A percentile compares a stretch with the other conserved stretches of the same genome.
Evolutionary conservation across 2,113 vertebrate species (phyloP).

Genomic region (Melanostigma gelatinosum): DNA sequence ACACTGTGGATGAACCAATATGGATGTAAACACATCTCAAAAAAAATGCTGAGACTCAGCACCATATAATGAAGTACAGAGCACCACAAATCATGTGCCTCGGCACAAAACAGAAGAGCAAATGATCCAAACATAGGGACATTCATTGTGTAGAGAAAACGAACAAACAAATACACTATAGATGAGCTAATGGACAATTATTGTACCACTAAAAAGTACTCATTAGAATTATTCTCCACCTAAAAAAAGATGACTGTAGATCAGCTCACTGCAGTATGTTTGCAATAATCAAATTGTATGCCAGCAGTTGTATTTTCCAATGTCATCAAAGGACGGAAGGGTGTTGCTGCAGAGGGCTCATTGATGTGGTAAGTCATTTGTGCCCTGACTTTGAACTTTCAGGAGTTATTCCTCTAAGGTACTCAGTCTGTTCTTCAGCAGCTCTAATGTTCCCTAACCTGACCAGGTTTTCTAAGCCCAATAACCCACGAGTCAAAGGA

Average conservation of each 20-base stretch:
- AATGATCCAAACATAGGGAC: not conserved
- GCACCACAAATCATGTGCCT: not conserved
- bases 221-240: not conserved
- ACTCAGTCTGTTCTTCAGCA: not conserved
- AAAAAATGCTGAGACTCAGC: not conserved
- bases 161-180: not conserved
- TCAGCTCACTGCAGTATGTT: not conserved
- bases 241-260: not conserved
- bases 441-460: not conserved
- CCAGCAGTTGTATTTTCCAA: slow-evolving; percentile 40
- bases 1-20: too few relatives aligned
- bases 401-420: not conserved
- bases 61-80: not conserved
- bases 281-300: not conserved
- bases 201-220: not conserved
- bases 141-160: not conserved
- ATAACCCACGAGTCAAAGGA: not conserved
- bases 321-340: slow-evolving; percentile 57
- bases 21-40: too few relatives aligned
- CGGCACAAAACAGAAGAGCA: not conserved
- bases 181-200: not conserved
- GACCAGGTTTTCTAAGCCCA: not conserved
- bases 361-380: fast-evolving
- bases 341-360: slow-evolving; percentile 42
- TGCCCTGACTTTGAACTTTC: not conserved